Conservation (phyloP, 2,888 invertebrate species). For the Cosmia trapezina region DNA sequence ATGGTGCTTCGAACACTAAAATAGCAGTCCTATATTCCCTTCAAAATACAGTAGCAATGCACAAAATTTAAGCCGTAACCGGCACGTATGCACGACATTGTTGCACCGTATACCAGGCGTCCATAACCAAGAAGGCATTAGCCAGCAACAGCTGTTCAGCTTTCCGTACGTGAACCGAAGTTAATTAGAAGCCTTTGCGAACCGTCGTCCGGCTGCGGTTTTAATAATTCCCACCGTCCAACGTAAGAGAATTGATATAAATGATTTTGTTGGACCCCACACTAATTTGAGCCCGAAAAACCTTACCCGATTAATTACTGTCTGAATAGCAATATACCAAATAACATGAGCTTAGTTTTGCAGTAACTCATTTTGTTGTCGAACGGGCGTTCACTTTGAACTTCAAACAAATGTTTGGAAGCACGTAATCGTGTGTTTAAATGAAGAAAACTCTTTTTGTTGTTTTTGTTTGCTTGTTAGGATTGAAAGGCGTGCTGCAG, state of each 20-base stretch:
- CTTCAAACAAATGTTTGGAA: conserved; percentile 63
- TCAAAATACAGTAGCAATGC: not conserved
- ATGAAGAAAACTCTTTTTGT: conserved; percentile 58
- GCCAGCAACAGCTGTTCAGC: conserved; percentile 79
- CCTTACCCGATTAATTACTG: conserved; percentile 66
- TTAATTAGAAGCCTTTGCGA: conserved; percentile 84
- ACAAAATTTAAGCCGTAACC: conserved; percentile 6
- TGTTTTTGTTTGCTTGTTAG: conserved; percentile 49
- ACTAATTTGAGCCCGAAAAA: conserved; percentile 70
- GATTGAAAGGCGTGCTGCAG: conserved; percentile 26
- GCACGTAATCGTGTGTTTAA: conserved; percentile 58
- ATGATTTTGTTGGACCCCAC: conserved; percentile 75
- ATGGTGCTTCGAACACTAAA: not conserved
- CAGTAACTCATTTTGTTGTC: conserved; percentile 66
- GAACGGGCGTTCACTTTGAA: conserved; percentile 70
- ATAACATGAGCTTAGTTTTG: conserved; percentile 57
- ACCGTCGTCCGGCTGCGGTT: conserved; percentile 80
- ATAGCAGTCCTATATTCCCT: not conserved
- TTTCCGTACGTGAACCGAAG: conserved; percentile 76
- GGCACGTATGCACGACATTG: conserved; percentile 51
- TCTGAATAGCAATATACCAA: conserved; percentile 69
- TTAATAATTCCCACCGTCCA: conserved; percentile 83
- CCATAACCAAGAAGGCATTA: conserved; percentile 75
- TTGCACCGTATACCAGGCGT: conserved; percentile 67
- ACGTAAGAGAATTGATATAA: conserved; percentile 82